phyloP scores from a whole-genome alignment of 1,140 invertebrate genomes.

The Lucilia cuprina region DNA sequence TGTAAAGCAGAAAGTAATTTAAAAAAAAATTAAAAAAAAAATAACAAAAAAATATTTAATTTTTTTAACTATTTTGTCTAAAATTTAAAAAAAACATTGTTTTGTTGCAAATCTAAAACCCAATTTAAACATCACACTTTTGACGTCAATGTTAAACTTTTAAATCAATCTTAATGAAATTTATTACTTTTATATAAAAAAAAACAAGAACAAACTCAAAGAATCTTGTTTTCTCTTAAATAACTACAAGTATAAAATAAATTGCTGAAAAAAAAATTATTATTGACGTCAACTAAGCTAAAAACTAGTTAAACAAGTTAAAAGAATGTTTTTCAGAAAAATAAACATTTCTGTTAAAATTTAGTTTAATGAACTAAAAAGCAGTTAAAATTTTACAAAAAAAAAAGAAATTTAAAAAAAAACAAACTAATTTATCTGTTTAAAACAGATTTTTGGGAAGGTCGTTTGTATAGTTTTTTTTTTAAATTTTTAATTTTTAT shows the following conservation, averaged over 20 bases:
- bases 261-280: neutral
- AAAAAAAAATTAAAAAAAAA: too few relatives aligned
- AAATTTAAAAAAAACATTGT: too few relatives aligned
- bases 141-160: constrained; percentile 41
- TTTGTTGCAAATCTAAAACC: neutral
- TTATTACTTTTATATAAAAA: neutral
- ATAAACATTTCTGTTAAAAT: neutral
- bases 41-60: too few relatives aligned
- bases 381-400: neutral
- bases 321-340: neutral
- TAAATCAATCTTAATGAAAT: constrained; percentile 35
- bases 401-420: neutral
- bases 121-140: neutral
- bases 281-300: neutral
- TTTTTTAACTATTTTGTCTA: too few relatives aligned
- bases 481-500: neutral
- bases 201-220: too few relatives aligned
- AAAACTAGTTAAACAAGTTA: neutral
- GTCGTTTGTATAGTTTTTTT: neutral
- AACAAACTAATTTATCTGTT: neutral
- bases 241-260: neutral
- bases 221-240: neutral
- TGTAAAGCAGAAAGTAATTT: too few relatives aligned
- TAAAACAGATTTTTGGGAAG: neutral
- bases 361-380: neutral